These are phyloP conservation scores for Aulostomus chinensis DNA, from an alignment of 2,797 vertebrate genomes.

Conservation along the genomic window DNA sequence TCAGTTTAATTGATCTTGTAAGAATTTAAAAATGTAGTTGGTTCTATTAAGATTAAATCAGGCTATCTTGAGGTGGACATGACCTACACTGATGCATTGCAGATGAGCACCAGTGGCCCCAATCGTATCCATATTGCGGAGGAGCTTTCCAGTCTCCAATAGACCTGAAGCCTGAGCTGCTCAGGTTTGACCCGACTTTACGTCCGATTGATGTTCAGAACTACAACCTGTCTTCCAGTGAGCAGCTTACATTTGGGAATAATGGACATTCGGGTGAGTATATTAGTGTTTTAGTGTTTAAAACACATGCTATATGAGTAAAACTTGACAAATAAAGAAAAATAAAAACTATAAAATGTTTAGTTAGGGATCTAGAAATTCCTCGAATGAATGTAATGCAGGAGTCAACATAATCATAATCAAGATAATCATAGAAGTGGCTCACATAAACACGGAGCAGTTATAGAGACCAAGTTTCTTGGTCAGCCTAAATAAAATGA, in stretches of 20 bases:
- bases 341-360: slow-evolving; percentile 4
- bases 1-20: too few species aligned
- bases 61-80: background rate
- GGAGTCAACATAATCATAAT: slow-evolving; percentile 30
- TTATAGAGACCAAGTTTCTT: slow-evolving; percentile 50
- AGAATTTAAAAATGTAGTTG: too few species aligned
- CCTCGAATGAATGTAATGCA: slow-evolving; percentile 10
- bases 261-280: slow-evolving; percentile 92
- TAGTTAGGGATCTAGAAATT: background rate
- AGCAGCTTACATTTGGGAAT: slow-evolving; percentile 88
- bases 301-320: too few species aligned
- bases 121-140: slow-evolving; percentile 87
- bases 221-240: slow-evolving; percentile 81
- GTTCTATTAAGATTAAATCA: too few species aligned
- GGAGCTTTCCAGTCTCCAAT: slow-evolving; percentile 92
- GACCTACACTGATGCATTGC: slow-evolving; percentile 47
- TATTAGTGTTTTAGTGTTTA: background rate
- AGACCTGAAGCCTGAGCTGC: slow-evolving; percentile 85
- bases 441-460: slow-evolving; percentile 15
- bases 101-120: slow-evolving; percentile 87
- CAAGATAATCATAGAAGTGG: slow-evolving; percentile 34
- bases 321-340: too few species aligned
- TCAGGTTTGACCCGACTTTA: slow-evolving; percentile 88
- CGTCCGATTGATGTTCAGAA: slow-evolving; percentile 85
- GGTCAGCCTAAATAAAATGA: slow-evolving; percentile 64